Evolutionary conservation across 1,140 invertebrate species (phyloP), one percentile per base, ranked within the genome.

Genomic region (Dinoponera quadriceps): DNA sequence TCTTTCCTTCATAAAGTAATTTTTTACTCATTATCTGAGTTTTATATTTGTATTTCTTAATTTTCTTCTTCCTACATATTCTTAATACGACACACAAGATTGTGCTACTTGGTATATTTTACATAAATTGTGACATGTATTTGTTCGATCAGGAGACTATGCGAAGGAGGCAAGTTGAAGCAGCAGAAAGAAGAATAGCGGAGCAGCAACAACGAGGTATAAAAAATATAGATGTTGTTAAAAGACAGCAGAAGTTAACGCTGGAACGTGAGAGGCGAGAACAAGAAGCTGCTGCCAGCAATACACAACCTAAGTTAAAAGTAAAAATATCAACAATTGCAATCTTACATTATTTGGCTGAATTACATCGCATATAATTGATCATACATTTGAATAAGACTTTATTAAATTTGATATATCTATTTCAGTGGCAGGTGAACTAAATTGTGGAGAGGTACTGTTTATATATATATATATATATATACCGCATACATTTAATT

Each of bases 201-300:
- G 93, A 95, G 55, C 92, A 94, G 74, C 94, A 95, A 85, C 86
- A 75, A 55, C 88, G 95, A 78, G 95, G 95, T 18, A 93, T 96
- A 27, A 95, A 95, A 86, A 94, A 96, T 91, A 89, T 94, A 7
- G 94, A 95, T 66, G 91, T 91, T 29, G 92, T 95, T 0, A 94
- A 93, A 86, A 90, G 92, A 69, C 93, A 95, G 85, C 93, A 95
- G 85, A 90, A 93, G 82, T 89, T 94, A 83, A 83, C 92, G 29
- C 89, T 94, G 81, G 93, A 91, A 82, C 89, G 93, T 57, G 91
- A 91, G n/a, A 89, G 88, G 82, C 87, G 82, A 5, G 83, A 93
- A 68, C 86, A 91, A 80, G 90, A 94, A 85, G 87, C 90, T 69
- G 91, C 82, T 16, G 90, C 83, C 49, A 60, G 62, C 0, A 84